phyloP scores from a whole-genome alignment of 2,888 invertebrate species.

The Petrolisthes manimaculis region DNA sequence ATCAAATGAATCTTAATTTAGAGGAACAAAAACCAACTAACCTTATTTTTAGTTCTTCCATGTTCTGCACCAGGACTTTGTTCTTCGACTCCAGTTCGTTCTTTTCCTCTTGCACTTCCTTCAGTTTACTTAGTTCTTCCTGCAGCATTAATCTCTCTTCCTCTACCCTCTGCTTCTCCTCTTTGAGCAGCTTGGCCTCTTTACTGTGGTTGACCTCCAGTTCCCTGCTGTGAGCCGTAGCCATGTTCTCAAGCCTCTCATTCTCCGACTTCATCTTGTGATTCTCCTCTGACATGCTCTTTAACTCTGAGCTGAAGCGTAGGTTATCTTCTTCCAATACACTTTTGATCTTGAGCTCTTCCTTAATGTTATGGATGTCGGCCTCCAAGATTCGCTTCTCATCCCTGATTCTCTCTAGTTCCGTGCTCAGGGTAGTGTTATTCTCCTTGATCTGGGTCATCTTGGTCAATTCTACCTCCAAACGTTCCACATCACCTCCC shows the following conservation, averaged over 20 bases:
- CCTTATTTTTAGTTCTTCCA: slow-evolving; percentile 54
- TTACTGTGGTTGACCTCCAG: slow-evolving; percentile 15
- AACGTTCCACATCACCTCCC: slow-evolving; percentile 40
- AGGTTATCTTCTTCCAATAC: slow-evolving; percentile 47
- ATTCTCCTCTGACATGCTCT: slow-evolving; percentile 32
- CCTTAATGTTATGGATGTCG: slow-evolving; percentile 17
- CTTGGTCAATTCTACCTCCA: slow-evolving; percentile 51
- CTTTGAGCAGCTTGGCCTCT: slow-evolving; percentile 14
- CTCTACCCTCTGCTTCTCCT: slow-evolving; percentile 35
- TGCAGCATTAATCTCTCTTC: slow-evolving; percentile 33
- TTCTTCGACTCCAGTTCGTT: slow-evolving; percentile 39
- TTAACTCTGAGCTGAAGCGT: slow-evolving; percentile 18
- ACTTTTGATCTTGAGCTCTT: slow-evolving; percentile 25
- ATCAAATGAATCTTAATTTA: too few species aligned
- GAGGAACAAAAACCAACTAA: slow-evolving; percentile 10
- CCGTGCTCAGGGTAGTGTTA: slow-evolving; percentile 23
- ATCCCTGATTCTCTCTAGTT: slow-evolving; percentile 24
- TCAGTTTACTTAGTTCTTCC: slow-evolving; percentile 42
- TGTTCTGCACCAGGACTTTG: slow-evolving; percentile 35
- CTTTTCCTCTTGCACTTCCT: slow-evolving; percentile 34
- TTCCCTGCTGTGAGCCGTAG: not conserved
- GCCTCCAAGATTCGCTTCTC: slow-evolving; percentile 6
- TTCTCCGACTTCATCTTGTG: slow-evolving; percentile 28
- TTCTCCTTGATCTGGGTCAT: slow-evolving; percentile 47
- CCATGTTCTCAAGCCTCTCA: slow-evolving; percentile 32